Evolutionary conservation across 1,140 invertebrate genomes (phyloP).

Genomic region (Drosophila nasuta): DNA sequence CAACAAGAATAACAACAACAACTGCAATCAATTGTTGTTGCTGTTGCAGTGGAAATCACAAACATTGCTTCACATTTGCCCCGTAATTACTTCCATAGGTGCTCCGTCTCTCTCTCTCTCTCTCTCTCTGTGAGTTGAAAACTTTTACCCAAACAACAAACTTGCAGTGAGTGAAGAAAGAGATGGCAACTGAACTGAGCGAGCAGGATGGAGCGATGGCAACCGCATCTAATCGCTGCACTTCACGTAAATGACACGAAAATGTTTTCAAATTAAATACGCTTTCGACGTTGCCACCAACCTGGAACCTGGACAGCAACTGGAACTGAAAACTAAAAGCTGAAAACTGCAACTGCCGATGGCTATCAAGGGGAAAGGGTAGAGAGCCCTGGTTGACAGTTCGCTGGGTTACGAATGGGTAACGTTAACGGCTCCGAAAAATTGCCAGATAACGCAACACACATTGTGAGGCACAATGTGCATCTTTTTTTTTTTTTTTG

Average conservation of each 20-base stretch:
- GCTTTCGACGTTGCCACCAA: slow-evolving; percentile 22
- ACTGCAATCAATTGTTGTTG: slow-evolving; percentile 79
- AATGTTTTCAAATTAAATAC: slow-evolving; percentile 69
- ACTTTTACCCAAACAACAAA: slow-evolving; percentile 55
- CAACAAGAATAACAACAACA: slow-evolving; percentile 37
- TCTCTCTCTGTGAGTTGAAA: slow-evolving; percentile 29
- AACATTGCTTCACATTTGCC: slow-evolving; percentile 68
- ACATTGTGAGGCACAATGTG: slow-evolving; percentile 28
- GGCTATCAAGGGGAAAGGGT: background rate
- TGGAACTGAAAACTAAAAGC: slow-evolving; percentile 12
- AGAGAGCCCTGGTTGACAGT: slow-evolving; percentile 42
- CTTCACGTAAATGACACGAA: slow-evolving; percentile 68
- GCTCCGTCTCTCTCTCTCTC: slow-evolving; percentile 17
- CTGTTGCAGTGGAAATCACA: slow-evolving; percentile 75
- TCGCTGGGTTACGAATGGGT: slow-evolving; percentile 45
- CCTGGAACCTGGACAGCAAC: background rate
- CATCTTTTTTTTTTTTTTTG: slow-evolving; percentile 9
- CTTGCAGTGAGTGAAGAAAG: slow-evolving; percentile 7
- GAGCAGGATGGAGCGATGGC: slow-evolving; percentile 14
- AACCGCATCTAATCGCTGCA: slow-evolving; percentile 65
- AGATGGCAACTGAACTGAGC: background rate
- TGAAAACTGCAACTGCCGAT: slow-evolving; percentile 12
- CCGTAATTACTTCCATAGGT: slow-evolving; percentile 71
- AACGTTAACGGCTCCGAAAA: slow-evolving; percentile 30
- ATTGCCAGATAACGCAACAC: slow-evolving; percentile 23